phyloP scores from a whole-genome alignment of 2,888 invertebrate species.

The Stratiomys singularior region DNA sequence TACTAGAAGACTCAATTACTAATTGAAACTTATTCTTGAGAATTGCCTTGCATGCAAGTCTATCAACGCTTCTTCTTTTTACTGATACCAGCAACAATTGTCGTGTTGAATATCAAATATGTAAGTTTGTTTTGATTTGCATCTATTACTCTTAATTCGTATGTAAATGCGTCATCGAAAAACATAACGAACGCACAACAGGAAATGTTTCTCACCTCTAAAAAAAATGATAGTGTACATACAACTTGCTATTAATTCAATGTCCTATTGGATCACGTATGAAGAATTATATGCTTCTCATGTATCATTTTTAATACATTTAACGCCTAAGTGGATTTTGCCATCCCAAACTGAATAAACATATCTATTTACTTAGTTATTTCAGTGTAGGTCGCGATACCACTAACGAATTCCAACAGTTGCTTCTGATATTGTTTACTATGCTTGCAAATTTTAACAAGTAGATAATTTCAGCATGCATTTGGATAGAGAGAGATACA shows the following conservation, averaged over 20 bases:
- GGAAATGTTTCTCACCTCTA: constrained; percentile 33
- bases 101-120: too few species aligned
- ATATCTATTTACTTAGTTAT: neutral
- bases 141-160: neutral
- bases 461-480: neutral
- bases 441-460: neutral
- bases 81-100: too few species aligned
- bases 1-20: too few species aligned
- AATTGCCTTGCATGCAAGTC: too few species aligned
- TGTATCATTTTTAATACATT: neutral
- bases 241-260: neutral
- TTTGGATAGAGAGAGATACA: neutral
- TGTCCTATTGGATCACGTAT: too few species aligned
- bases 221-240: neutral
- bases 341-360: neutral
- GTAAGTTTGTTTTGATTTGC: constrained; percentile 34
- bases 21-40: too few species aligned
- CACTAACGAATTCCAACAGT: neutral
- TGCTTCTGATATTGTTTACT: neutral
- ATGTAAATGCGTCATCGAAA: neutral
- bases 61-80: too few species aligned
- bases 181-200: neutral
- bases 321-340: neutral
- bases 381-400: neutral
- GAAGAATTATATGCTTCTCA: neutral